A percentile compares a stretch with the other conserved stretches of the same genome.
phyloP scores from a whole-genome alignment of 2,888 invertebrate species.

The Melipona bicolor region DNA sequence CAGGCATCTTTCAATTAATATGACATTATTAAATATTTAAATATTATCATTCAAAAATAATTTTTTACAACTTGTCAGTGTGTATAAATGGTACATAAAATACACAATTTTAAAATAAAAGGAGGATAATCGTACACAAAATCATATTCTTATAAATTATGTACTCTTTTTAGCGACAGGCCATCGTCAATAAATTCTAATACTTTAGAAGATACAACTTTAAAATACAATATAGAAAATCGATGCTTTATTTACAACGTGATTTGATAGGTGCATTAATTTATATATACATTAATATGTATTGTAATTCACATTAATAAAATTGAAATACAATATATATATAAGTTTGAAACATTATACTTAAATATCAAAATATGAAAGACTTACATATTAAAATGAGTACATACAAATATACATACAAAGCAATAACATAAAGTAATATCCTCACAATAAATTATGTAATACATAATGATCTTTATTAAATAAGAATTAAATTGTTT shows the following conservation, averaged over 20 bases:
- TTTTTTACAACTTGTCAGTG: background rate
- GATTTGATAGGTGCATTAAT: no score
- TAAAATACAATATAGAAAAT: slow-evolving; percentile 16
- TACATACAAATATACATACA: background rate
- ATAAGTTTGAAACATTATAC: background rate
- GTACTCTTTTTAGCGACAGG: no score
- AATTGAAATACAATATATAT: background rate
- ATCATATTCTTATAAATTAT: no score
- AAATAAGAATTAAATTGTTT: background rate
- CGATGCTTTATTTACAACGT: background rate
- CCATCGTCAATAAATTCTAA: no score
- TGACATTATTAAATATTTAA: no score
- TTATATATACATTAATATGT: background rate
- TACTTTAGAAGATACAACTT: no score
- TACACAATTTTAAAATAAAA: no score
- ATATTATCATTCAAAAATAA: background rate
- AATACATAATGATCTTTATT: background rate
- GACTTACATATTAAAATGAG: background rate
- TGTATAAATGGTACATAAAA: no score
- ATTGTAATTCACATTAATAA: background rate
- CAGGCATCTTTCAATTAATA: no score
- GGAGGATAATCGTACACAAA: no score
- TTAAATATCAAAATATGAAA: background rate
- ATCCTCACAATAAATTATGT: background rate
- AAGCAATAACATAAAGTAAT: background rate